Conservation (phyloP, 2,113 vertebrate species). For the Aplodontia rufa region DNA sequence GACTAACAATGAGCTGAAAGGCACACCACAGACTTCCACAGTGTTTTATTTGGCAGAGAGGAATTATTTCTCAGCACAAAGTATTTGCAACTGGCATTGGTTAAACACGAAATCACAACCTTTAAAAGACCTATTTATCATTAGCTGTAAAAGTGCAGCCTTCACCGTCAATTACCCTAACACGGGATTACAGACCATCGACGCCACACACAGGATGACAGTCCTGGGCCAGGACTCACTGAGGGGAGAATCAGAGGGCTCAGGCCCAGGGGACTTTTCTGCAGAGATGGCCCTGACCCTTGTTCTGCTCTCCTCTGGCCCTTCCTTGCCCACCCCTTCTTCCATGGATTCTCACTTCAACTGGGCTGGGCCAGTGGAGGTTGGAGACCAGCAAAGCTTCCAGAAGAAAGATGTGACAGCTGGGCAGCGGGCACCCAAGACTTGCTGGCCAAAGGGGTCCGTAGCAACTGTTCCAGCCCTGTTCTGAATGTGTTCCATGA, state of each 20-base stretch:
- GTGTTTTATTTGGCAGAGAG: constrained; percentile 85
- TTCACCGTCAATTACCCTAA: constrained; percentile 80
- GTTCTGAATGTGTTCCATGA: neutral
- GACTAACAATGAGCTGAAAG: constrained; percentile 86
- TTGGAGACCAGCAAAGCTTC: neutral
- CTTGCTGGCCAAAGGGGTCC: neutral
- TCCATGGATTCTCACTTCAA: neutral
- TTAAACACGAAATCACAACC: constrained; percentile 86
- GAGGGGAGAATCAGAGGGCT: neutral
- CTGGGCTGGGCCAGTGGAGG: rapidly evolving
- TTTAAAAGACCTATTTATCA: constrained; percentile 84
- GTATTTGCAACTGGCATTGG: constrained; percentile 83
- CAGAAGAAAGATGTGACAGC: rapidly evolving
- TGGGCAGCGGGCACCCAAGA: neutral
- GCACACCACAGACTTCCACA: constrained; percentile 84
- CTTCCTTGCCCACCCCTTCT: neutral
- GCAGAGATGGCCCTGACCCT: too few relatives aligned
- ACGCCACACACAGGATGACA: neutral
- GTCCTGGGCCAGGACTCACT: neutral
- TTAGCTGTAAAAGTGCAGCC: constrained; percentile 83
- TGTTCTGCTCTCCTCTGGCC: too few relatives aligned
- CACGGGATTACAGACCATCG: constrained; percentile 78
- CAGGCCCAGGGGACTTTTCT: too few relatives aligned
- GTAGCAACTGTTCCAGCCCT: neutral
- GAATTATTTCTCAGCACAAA: constrained; percentile 85